Evolutionary conservation across 2,888 invertebrate species (phyloP).

Genomic region (Yponomeuta evonymella): DNA sequence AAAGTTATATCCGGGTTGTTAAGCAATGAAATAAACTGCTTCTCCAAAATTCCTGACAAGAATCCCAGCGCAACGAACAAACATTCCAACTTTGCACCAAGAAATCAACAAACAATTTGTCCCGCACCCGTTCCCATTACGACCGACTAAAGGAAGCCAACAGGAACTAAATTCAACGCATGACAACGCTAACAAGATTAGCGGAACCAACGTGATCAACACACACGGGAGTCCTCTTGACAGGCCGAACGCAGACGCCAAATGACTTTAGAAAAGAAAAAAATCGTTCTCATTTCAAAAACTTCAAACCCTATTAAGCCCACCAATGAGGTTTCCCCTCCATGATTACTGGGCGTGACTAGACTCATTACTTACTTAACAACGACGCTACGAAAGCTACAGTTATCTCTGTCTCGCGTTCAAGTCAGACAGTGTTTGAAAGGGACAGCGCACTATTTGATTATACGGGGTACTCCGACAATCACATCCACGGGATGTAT

Average conservation of each 20-base stretch:
- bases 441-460: constrained; percentile 34
- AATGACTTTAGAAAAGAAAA: constrained; percentile 35
- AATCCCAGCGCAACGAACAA: background rate
- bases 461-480: constrained; percentile 27
- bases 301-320: constrained; percentile 52
- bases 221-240: constrained; percentile 6
- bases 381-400: constrained; percentile 25
- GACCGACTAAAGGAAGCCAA: background rate
- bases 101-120: constrained; percentile 3
- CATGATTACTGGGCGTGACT: constrained; percentile 69
- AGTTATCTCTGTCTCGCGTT: constrained; percentile 35
- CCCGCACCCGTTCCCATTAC: background rate
- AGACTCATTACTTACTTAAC: constrained; percentile 59
- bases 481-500: constrained; percentile 46
- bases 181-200: constrained; percentile 11
- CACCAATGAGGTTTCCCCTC: constrained; percentile 53
- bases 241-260: constrained; percentile 35
- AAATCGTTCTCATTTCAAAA: constrained; percentile 51
- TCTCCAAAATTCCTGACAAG: background rate
- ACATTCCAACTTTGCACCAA: constrained; percentile 22
- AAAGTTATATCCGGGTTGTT: too few relatives aligned
- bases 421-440: constrained; percentile 20
- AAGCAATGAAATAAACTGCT: background rate
- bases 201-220: constrained; percentile 6
- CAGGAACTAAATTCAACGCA: constrained; percentile 3